phyloP scores from a whole-genome alignment of 2,888 invertebrate genomes.

The Chromoteleia sp. region DNA sequence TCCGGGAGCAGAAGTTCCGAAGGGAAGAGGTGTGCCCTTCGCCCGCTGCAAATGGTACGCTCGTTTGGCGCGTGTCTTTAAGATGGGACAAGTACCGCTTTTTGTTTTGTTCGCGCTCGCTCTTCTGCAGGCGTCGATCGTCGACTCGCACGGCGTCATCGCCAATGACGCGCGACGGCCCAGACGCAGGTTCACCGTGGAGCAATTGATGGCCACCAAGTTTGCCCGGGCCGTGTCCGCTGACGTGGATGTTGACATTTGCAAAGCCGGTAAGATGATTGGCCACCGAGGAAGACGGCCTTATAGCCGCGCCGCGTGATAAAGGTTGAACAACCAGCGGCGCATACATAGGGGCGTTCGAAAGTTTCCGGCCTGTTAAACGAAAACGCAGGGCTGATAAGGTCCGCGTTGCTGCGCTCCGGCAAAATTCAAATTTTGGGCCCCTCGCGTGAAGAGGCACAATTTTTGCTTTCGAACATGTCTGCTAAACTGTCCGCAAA shows the following conservation, averaged over 20 bases:
- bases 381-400: not conserved
- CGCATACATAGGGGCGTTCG: constrained; percentile 3
- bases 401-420: not conserved
- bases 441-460: too few relatives aligned
- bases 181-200: constrained; percentile 87
- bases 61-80: constrained; percentile 39
- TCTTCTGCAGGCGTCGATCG: constrained; percentile 37
- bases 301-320: not conserved
- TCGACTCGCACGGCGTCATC: constrained; percentile 24
- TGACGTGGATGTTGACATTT: constrained; percentile 93
- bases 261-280: constrained; percentile 91
- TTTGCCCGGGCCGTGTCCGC: constrained; percentile 90
- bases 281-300: not conserved
- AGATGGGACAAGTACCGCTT: constrained; percentile 51
- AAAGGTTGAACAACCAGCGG: not conserved
- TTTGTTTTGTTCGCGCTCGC: constrained; percentile 46
- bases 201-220: constrained; percentile 88
- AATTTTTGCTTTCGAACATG: too few relatives aligned
- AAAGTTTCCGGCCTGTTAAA: constrained; percentile 14
- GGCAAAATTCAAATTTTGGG: too few relatives aligned
- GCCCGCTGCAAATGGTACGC: constrained; percentile 48
- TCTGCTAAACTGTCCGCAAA: too few relatives aligned
- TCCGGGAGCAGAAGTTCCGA: not conserved
- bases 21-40: constrained; percentile 8
- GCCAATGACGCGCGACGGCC: constrained; percentile 28